A percentile compares a stretch with the other conserved stretches of the same genome.
Evolutionary conservation across 2,888 invertebrate genomes (phyloP).

Genomic region (Tyria jacobaeae): DNA sequence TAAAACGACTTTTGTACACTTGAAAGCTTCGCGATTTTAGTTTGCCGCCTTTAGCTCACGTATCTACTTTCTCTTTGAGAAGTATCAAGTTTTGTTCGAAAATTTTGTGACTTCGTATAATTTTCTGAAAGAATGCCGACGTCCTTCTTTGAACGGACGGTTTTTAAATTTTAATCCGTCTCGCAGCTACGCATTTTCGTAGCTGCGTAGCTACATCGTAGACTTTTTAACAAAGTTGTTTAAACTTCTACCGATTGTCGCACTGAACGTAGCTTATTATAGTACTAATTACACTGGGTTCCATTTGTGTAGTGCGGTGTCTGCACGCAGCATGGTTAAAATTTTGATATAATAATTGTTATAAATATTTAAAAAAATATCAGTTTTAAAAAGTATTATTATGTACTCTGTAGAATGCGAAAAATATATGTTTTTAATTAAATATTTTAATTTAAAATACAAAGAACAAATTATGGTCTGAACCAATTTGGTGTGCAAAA

Average conservation of each 20-base stretch:
- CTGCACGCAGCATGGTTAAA: too few species aligned
- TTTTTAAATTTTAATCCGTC: neutral
- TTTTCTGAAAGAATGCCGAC: too few species aligned
- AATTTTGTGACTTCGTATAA: neutral
- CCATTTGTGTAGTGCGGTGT: neutral
- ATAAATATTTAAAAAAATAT: too few species aligned
- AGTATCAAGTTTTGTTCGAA: neutral
- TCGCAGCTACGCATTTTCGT: constrained; percentile 51
- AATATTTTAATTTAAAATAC: neutral
- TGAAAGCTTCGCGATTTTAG: constrained; percentile 54
- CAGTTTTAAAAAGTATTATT: neutral
- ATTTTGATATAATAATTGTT: too few species aligned
- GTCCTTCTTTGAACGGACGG: too few species aligned
- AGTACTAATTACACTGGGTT: neutral
- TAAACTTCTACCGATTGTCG: constrained; percentile 52
- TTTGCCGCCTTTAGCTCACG: constrained; percentile 52
- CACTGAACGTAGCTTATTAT: neutral
- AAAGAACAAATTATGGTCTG: neutral
- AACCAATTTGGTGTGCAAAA: neutral
- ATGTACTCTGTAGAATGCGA: neutral
- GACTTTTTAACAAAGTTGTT: constrained; percentile 53
- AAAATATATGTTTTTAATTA: too few species aligned
- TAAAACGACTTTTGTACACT: constrained; percentile 22
- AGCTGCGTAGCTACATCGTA: constrained; percentile 56
- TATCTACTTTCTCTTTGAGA: neutral